Percentiles rank a stretch among this genome's conserved stretches.
phyloP scores from a whole-genome alignment of 2,888 invertebrate genomes.

The Chloroclystis v-ata region DNA sequence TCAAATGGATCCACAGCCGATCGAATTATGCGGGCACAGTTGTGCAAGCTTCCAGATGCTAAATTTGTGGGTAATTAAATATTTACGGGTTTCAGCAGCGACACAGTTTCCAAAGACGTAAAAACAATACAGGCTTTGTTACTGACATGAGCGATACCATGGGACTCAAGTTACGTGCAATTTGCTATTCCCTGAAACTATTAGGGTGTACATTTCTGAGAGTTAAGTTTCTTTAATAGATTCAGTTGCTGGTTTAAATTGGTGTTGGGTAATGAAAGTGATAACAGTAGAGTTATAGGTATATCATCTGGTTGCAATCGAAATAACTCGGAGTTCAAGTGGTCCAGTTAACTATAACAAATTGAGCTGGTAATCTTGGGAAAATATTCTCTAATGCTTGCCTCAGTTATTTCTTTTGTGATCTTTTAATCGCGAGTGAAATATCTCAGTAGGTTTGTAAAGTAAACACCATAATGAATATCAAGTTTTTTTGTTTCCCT shows the following conservation, averaged over 20 bases:
- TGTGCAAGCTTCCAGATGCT: slow-evolving; percentile 43
- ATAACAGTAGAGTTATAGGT: not conserved
- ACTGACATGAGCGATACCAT: not conserved
- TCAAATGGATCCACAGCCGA: slow-evolving; percentile 34
- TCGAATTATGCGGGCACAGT: slow-evolving; percentile 37
- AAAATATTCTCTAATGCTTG: no score
- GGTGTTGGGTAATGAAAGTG: slow-evolving; percentile 1
- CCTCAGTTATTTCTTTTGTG: no score
- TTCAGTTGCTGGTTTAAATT: not conserved
- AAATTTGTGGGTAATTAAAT: slow-evolving; percentile 36
- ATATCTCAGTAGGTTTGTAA: no score
- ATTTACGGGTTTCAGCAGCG: slow-evolving; percentile 36
- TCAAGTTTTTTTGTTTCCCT: no score
- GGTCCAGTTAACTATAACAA: not conserved
- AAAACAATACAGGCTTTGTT: not conserved
- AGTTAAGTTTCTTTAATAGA: not conserved
- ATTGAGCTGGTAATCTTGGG: not conserved
- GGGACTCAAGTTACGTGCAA: not conserved
- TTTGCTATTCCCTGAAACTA: slow-evolving; percentile 6
- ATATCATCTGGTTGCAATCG: not conserved
- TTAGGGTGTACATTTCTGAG: not conserved
- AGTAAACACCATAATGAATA: no score
- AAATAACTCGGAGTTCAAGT: slow-evolving; percentile 26
- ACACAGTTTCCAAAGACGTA: slow-evolving; percentile 31
- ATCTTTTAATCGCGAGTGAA: no score